A percentile compares a stretch with the other conserved stretches of the same genome.
Evolutionary conservation across 2,113 vertebrate species (phyloP).

Genomic region (Nymphicus hollandicus): DNA sequence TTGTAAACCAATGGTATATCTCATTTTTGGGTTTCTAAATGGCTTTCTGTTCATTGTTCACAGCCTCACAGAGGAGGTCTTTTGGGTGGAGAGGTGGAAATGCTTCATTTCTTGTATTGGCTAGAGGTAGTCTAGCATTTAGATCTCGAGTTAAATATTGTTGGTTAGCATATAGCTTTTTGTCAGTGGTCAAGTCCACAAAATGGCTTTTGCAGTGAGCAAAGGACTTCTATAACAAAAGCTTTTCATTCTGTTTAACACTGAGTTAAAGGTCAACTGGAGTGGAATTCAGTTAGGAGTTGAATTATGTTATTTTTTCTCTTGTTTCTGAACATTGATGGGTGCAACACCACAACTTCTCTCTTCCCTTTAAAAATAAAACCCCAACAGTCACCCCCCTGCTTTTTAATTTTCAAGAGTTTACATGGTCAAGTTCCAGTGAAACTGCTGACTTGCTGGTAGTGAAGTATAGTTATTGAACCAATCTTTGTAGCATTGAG

Average conservation of each 20-base stretch:
- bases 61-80: conserved; percentile 91
- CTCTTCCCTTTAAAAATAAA: not conserved
- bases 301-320: not conserved
- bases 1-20: conserved; percentile 60
- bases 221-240: conserved; percentile 11
- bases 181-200: conserved; percentile 77
- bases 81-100: conserved; percentile 95
- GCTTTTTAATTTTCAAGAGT: not conserved
- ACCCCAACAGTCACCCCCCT: accelerated
- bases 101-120: conserved; percentile 77
- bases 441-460: not conserved
- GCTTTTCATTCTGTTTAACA: conserved; percentile 33
- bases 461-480: not conserved
- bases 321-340: not conserved
- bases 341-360: not conserved
- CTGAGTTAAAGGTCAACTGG: conserved; percentile 67
- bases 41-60: conserved; percentile 84
- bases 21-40: conserved; percentile 62
- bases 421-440: not conserved
- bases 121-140: conserved; percentile 83
- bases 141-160: conserved; percentile 43
- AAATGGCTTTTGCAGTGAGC: conserved; percentile 45
- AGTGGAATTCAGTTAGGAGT: conserved; percentile 20
- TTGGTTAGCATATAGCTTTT: conserved; percentile 45
- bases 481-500: not conserved